Conservation (phyloP, 2,797 vertebrate species). For the Diceros bicornis region DNA sequence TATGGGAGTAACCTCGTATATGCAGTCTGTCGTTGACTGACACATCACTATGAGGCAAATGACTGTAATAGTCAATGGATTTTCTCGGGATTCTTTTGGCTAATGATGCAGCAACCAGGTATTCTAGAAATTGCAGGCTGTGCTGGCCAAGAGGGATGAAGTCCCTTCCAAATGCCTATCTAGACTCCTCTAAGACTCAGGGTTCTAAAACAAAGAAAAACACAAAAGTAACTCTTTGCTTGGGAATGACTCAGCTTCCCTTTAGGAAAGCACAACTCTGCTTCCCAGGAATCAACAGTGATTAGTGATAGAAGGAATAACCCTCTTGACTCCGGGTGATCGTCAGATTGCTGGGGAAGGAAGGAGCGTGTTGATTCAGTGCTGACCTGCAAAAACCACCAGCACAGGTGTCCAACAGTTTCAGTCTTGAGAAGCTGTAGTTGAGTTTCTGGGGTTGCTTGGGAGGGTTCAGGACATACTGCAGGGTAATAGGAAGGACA, state of each 20-base stretch:
- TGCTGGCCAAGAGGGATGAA: not conserved
- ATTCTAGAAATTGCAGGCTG: not conserved
- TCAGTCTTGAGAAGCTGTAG: slow-evolving; percentile 72
- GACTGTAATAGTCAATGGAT: not conserved
- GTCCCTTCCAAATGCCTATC: not conserved
- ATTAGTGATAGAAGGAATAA: slow-evolving; percentile 4
- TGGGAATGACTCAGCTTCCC: slow-evolving; percentile 67
- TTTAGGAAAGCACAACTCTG: not conserved
- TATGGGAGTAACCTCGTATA: too few relatives aligned
- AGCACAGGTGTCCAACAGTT: slow-evolving; percentile 56
- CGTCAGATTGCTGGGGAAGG: slow-evolving; percentile 20
- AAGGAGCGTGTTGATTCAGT: slow-evolving; percentile 26
- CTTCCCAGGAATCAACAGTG: slow-evolving; percentile 60
- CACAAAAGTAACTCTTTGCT: not conserved
- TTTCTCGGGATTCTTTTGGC: slow-evolving; percentile 19
- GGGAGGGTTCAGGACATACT: slow-evolving; percentile 85
- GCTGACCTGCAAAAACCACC: slow-evolving; percentile 67
- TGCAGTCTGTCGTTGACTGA: too few relatives aligned
- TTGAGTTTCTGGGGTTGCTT: slow-evolving; percentile 81
- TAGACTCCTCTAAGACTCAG: not conserved
- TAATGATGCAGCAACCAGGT: not conserved
- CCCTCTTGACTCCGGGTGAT: not conserved
- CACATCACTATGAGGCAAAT: too few relatives aligned
- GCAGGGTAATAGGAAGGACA: slow-evolving; percentile 91
- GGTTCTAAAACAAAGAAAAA: slow-evolving; percentile 65